Conservation (phyloP, 2,113 vertebrate species). For the Pollimyrus isidori region DNA sequence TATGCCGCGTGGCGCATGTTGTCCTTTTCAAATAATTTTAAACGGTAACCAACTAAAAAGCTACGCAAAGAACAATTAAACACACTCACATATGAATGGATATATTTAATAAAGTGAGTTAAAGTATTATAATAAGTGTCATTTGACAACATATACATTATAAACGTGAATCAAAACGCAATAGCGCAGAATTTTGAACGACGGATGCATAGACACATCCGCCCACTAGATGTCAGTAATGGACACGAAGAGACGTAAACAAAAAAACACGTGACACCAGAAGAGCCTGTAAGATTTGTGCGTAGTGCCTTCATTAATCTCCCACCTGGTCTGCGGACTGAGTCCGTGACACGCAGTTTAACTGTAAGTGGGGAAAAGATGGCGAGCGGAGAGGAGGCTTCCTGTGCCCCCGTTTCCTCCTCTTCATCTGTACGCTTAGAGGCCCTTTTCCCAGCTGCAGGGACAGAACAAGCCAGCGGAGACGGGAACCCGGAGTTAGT, state of each 20-base stretch:
- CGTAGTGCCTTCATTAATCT: constrained; percentile 23
- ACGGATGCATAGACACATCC: background rate
- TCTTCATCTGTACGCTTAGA: constrained; percentile 54
- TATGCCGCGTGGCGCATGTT: background rate
- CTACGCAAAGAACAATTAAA: background rate
- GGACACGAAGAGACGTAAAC: constrained; percentile 42
- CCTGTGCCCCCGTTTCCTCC: constrained; percentile 46
- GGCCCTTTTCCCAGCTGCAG: constrained; percentile 56
- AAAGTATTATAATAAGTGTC: background rate
- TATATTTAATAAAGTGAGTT: background rate
- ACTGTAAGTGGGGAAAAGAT: constrained; percentile 56
- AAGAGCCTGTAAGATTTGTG: constrained; percentile 22
- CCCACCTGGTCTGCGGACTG: constrained; percentile 30
- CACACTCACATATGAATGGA: background rate
- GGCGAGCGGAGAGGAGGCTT: constrained; percentile 63
- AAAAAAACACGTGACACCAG: constrained; percentile 55
- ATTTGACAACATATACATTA: background rate
- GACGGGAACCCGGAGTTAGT: constrained; percentile 51
- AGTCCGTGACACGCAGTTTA: constrained; percentile 55
- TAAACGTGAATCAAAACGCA: background rate
- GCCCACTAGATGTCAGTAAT: background rate
- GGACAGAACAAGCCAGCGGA: constrained; percentile 40
- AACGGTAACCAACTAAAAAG: background rate
- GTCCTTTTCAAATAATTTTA: background rate
- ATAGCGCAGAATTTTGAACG: background rate